Percentiles rank a stretch among this genome's conserved stretches.
Evolutionary conservation across 2,113 vertebrate genomes (phyloP).

Genomic region (Melanocharis versteri): DNA sequence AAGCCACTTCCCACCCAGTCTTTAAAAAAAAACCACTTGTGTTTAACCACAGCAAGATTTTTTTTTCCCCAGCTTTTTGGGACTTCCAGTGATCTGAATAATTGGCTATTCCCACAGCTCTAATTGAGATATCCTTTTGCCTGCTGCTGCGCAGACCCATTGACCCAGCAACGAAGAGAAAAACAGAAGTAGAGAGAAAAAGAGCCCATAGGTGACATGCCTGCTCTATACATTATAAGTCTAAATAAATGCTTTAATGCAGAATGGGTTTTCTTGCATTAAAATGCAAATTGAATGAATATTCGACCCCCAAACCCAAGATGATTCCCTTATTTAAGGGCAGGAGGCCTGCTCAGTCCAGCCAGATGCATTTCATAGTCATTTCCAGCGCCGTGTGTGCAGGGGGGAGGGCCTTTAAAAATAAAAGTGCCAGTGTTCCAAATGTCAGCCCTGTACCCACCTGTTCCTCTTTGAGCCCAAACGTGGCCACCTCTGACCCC

Average conservation of each 20-base stretch:
- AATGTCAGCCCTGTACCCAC: constrained; percentile 27
- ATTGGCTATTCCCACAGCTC: neutral
- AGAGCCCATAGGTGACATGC: neutral
- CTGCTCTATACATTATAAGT: rapidly evolving
- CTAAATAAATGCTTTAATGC: neutral
- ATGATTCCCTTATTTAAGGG: neutral
- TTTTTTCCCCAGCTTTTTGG: neutral
- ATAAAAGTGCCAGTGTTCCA: constrained; percentile 53
- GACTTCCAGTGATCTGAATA: neutral
- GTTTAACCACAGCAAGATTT: neutral
- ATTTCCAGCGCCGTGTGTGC: rapidly evolving
- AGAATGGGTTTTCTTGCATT: neutral
- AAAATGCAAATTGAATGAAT: neutral
- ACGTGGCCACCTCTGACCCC: constrained; percentile 58
- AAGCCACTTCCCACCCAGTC: neutral
- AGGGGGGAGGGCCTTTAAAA: neutral
- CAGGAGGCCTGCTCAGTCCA: neutral
- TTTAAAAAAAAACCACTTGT: neutral
- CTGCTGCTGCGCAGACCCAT: neutral
- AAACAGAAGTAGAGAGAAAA: neutral
- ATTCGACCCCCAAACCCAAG: neutral
- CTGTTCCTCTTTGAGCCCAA: constrained; percentile 61
- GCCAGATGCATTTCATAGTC: neutral
- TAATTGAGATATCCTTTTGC: neutral
- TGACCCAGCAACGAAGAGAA: rapidly evolving